phyloP scores from a whole-genome alignment of 2,797 vertebrate genomes.

The Synanceia verrucosa region DNA sequence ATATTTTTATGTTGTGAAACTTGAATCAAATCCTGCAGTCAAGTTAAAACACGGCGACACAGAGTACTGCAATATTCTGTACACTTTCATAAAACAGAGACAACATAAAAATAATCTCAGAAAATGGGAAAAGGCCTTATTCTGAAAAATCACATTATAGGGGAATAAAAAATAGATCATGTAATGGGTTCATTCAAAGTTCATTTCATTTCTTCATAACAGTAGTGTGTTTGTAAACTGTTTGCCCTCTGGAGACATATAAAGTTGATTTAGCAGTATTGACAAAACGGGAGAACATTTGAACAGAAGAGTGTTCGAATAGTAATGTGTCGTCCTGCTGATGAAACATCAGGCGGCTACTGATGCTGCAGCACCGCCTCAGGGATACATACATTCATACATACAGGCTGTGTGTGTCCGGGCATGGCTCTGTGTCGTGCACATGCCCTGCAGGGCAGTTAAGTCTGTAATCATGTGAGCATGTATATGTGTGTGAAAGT shows the following conservation, averaged over 20 bases:
- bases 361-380: slow-evolving; percentile 62
- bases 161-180: slow-evolving; percentile 43
- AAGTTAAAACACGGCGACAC: not conserved
- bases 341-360: slow-evolving; percentile 71
- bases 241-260: slow-evolving; percentile 69
- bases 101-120: slow-evolving; percentile 16
- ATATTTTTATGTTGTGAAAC: slow-evolving; percentile 20
- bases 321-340: slow-evolving; percentile 71
- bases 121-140: slow-evolving; percentile 10
- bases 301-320: slow-evolving; percentile 59
- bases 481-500: slow-evolving; percentile 14
- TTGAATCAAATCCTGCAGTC: slow-evolving; percentile 9
- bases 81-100: slow-evolving; percentile 15
- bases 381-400: slow-evolving; percentile 59
- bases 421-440: slow-evolving; percentile 21
- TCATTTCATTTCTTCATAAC: slow-evolving; percentile 64
- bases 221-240: slow-evolving; percentile 60
- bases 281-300: slow-evolving; percentile 71
- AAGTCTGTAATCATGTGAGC: slow-evolving; percentile 52
- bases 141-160: slow-evolving; percentile 21
- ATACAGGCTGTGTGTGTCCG: slow-evolving; percentile 18
- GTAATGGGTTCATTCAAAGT: slow-evolving; percentile 71
- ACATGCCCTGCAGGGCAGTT: slow-evolving; percentile 18
- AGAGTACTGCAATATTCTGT: not conserved
- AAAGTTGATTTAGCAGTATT: slow-evolving; percentile 77